Percentiles rank a stretch among this genome's conserved stretches.
Conservation (phyloP, 2,113 vertebrate species). For the Perca fluviatilis region DNA sequence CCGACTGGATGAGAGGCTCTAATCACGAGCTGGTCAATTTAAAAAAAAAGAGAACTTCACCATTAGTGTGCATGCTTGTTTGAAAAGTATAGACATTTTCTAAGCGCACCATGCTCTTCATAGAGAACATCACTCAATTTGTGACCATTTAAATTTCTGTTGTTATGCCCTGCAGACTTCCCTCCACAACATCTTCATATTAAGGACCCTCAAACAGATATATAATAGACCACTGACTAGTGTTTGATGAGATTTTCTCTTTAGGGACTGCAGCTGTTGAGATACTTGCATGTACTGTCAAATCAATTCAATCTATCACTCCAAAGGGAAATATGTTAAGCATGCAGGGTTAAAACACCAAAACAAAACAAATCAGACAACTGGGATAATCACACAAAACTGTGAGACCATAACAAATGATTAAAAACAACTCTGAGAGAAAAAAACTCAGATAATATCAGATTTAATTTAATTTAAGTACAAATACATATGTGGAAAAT, state of each 20-base stretch:
- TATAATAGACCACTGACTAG: conserved; percentile 3
- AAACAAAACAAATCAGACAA: conserved; percentile 30
- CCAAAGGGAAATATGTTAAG: conserved; percentile 40
- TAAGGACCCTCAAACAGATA: conserved; percentile 30
- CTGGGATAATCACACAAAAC: conserved; percentile 15
- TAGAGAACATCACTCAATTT: neutral
- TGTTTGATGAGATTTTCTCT: conserved; percentile 51
- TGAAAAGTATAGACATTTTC: neutral
- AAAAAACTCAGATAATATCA: neutral
- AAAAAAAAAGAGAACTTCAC: neutral
- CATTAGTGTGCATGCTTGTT: neutral
- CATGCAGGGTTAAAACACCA: conserved; percentile 15
- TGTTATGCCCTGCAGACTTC: neutral
- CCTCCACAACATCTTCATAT: conserved; percentile 3
- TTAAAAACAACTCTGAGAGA: neutral
- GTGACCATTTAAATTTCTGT: neutral
- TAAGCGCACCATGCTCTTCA: neutral
- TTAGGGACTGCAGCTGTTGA: conserved; percentile 15
- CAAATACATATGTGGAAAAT: neutral
- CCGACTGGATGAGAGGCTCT: neutral
- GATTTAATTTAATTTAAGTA: neutral
- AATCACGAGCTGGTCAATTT: neutral
- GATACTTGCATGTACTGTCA: conserved; percentile 27
- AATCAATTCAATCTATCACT: conserved; percentile 47
- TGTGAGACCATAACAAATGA: neutral